Percentiles rank a stretch among this genome's conserved stretches.
Evolutionary conservation across 2,888 invertebrate species (phyloP).

Genomic region (Endotricha flammealis): DNA sequence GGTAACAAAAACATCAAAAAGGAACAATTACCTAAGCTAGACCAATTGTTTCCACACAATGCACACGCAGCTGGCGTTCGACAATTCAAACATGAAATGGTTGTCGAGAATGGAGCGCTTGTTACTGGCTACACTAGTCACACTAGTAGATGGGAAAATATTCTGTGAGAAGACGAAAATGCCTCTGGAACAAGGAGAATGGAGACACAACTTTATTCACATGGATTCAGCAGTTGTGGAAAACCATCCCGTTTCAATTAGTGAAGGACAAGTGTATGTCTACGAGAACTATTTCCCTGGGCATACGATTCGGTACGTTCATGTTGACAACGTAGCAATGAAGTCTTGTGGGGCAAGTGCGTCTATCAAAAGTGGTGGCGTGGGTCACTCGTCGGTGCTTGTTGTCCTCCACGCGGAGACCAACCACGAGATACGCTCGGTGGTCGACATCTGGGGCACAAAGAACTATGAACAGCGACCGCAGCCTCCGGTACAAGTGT

Average conservation of each 20-base stretch:
- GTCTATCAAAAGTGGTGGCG: conserved; percentile 44
- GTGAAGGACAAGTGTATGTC: conserved; percentile 57
- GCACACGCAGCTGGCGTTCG: background rate
- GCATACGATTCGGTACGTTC: conserved; percentile 50
- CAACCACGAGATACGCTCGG: conserved; percentile 56
- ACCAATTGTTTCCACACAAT: background rate
- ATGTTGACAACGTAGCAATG: conserved; percentile 58
- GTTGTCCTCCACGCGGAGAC: conserved; percentile 50
- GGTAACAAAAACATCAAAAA: too few species aligned
- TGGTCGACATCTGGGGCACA: conserved; percentile 62
- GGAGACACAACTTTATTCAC: conserved; percentile 41
- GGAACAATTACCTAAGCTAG: too few species aligned
- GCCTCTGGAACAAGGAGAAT: conserved; percentile 51
- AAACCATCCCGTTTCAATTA: conserved; percentile 45
- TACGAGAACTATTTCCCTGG: conserved; percentile 61
- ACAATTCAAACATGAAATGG: too few species aligned
- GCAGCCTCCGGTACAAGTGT: background rate
- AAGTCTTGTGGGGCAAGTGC: conserved; percentile 57
- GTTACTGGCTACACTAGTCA: conserved; percentile 20
- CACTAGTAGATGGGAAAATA: conserved; percentile 27
- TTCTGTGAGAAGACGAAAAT: conserved; percentile 46
- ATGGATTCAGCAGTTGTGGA: conserved; percentile 58
- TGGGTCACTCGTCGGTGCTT: conserved; percentile 43
- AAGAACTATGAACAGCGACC: conserved; percentile 17
- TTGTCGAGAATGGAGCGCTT: conserved; percentile 28